Base-by-base conservation (phyloP, 2,797 vertebrate species). In the Parambassis ranga region DNA sequence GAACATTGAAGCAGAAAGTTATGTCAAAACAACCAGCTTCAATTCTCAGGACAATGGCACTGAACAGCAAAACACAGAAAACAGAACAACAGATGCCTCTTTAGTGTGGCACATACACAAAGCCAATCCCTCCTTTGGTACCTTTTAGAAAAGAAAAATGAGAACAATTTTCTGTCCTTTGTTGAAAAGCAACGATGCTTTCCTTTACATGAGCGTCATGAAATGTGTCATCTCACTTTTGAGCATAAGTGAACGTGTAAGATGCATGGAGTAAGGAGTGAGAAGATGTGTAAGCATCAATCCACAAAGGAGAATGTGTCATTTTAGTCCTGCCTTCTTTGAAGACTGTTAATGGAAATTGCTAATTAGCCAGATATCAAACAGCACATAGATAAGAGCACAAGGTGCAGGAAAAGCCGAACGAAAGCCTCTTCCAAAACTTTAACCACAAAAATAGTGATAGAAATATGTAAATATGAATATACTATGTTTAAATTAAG, bases 301-400 rank as follows among this genome's bases (percentile, higher is more conserved):
- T 50, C 50, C 48, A 50, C 48, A 36, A 23, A 10, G 28, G 9
- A 30, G 1, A 16, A 15, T 15, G 9, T 15, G 7, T 7, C 7
- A 3, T 35, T 16, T 35, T 16, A 16, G 22, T 16, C 22, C 10
- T 26, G 5, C 22, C 32, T 50, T 15, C n/a, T 4, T 26, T 20
- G 18, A 39, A 30, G 18, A 19, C 33, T 24, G 36, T 39, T 36
- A 31, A 8, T 22, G 26, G 22, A 22, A 27, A 62, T 16, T 41
- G 19, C 19, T 56, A 62, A 72, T 76, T 49, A 72, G 31, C 30
- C 41, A 72, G 55, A 59, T 63, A 24, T 19, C 48, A 46, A 6
- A 14, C 14, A 37, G 16, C 27, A n/a, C n/a, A n/a, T 65, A 26
- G n/a, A 14, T 41, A 35, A 35, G 16, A 43, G 30, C 38, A 39